Evolutionary conservation across 2,797 vertebrate genomes (phyloP).

Genomic region (Enteromius anoplus): DNA sequence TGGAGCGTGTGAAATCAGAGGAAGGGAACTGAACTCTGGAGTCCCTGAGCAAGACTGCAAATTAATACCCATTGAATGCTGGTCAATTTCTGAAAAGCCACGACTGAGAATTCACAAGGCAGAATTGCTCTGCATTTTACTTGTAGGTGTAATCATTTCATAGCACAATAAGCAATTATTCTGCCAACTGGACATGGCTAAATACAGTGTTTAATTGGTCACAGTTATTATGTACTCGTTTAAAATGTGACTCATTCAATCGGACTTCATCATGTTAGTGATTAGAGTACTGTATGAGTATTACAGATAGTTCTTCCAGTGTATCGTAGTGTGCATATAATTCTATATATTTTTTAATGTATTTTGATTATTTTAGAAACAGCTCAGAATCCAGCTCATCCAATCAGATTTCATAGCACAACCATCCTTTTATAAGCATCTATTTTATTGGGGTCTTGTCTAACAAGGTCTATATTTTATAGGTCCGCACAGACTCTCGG

Average conservation of each 20-base stretch:
- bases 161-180: conserved; percentile 1
- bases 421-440: neutral
- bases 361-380: neutral
- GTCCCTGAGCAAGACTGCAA: neutral
- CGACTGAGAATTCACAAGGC: neutral
- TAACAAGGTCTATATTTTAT: conserved; percentile 5
- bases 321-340: neutral
- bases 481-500: neutral
- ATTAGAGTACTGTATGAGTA: neutral
- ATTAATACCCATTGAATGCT: conserved; percentile 1
- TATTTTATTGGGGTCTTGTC: conserved; percentile 1
- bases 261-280: neutral
- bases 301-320: neutral
- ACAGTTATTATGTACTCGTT: neutral
- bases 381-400: neutral
- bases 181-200: neutral
- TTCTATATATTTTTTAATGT: neutral
- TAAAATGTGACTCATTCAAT: neutral
- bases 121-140: neutral
- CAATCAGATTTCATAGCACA: neutral
- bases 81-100: neutral
- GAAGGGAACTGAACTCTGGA: conserved; percentile 1
- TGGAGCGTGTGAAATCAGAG: neutral
- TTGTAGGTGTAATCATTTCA: neutral
- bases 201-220: neutral